A percentile compares a stretch with the other conserved stretches of the same genome.
Conservation (phyloP, 2,888 invertebrate genomes). For the Melanostoma scalare region DNA sequence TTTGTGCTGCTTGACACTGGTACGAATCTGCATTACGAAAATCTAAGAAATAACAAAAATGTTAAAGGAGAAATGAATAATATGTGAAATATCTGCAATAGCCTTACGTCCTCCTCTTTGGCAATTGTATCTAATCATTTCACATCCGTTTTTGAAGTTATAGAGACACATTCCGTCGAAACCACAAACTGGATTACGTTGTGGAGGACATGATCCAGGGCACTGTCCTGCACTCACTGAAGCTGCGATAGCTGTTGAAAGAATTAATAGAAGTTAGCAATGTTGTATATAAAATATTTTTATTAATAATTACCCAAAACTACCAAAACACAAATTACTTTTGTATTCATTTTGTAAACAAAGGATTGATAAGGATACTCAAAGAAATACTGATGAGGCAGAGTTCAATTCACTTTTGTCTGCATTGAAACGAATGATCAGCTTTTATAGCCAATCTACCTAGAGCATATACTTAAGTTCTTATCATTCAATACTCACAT, state of each 20-base stretch:
- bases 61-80: not conserved
- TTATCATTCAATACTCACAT: too few species aligned
- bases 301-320: conserved; percentile 31
- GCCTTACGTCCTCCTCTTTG: conserved; percentile 47
- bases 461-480: too few species aligned
- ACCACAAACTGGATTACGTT: conserved; percentile 44
- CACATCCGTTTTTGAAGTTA: conserved; percentile 59
- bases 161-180: conserved; percentile 65
- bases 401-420: not conserved
- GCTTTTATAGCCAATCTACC: too few species aligned
- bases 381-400: not conserved
- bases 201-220: conserved; percentile 53
- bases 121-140: conserved; percentile 64
- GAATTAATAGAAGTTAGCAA: not conserved
- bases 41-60: conserved; percentile 16
- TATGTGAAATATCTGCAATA: not conserved
- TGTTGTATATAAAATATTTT: not conserved
- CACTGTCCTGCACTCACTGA: conserved; percentile 11
- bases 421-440: too few species aligned
- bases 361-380: not conserved
- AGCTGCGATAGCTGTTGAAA: conserved; percentile 15
- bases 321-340: conserved; percentile 12
- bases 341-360: conserved; percentile 30
- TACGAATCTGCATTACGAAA: conserved; percentile 41
- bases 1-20: conserved; percentile 49